Conservation (phyloP, 1,140 invertebrate species). For the Thalassaphorura encarpata region DNA sequence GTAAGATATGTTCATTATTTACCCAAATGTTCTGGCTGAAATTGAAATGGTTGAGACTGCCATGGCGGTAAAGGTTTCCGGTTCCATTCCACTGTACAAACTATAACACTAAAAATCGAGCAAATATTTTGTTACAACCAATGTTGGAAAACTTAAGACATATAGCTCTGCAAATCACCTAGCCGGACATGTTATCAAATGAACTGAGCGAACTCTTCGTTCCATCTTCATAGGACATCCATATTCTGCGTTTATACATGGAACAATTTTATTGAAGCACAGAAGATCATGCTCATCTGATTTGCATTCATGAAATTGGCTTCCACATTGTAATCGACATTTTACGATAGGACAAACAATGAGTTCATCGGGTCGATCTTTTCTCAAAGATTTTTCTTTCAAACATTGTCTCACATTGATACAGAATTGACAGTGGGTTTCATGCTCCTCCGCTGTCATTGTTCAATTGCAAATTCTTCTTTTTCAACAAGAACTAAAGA, state of each 20-base stretch:
- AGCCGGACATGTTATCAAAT: slow-evolving; percentile 26
- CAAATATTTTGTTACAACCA: neutral
- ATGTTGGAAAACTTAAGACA: neutral
- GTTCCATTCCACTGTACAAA: slow-evolving; percentile 30
- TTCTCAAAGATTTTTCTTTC: slow-evolving; percentile 7
- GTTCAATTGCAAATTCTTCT: too few species aligned
- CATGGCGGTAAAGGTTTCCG: slow-evolving; percentile 17
- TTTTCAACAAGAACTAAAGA: too few species aligned
- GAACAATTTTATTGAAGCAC: slow-evolving; percentile 18
- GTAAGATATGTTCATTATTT: neutral
- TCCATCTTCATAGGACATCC: slow-evolving; percentile 23
- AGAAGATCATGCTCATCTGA: slow-evolving; percentile 22
- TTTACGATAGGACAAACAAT: slow-evolving; percentile 21
- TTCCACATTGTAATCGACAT: slow-evolving; percentile 14
- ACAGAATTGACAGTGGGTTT: slow-evolving; percentile 16
- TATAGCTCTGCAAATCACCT: slow-evolving; percentile 16
- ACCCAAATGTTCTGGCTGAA: neutral
- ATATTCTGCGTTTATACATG: slow-evolving; percentile 25
- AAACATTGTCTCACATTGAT: slow-evolving; percentile 8
- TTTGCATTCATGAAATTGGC: slow-evolving; percentile 27
- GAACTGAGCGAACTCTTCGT: slow-evolving; percentile 3
- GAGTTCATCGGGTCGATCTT: neutral
- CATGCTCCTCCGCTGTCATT: too few species aligned
- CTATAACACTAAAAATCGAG: slow-evolving; percentile 22
- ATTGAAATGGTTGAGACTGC: slow-evolving; percentile 8